phyloP scores from a whole-genome alignment of 2,797 vertebrate genomes.

The Halcyon badia region DNA sequence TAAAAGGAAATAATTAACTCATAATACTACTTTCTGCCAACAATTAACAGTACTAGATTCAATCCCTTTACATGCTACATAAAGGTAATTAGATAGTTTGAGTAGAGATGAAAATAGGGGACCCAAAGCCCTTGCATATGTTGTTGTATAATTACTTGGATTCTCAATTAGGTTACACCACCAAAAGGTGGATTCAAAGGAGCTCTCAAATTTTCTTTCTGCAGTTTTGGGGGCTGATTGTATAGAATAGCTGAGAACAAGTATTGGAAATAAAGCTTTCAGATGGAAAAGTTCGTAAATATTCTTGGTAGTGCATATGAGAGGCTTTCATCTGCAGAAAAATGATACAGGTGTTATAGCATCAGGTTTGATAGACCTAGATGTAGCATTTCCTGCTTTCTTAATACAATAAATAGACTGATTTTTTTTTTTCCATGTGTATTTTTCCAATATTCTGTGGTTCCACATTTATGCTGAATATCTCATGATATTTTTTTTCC shows the following conservation, averaged over 20 bases:
- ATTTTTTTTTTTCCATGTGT: neutral
- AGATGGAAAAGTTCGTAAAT: neutral
- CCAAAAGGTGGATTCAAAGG: neutral
- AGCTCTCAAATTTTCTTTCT: neutral
- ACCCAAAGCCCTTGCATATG: neutral
- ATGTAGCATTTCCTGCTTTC: neutral
- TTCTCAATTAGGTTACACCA: neutral
- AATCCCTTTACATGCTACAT: neutral
- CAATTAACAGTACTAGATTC: neutral
- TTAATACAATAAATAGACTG: neutral
- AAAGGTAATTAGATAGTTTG: neutral
- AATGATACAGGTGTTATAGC: neutral
- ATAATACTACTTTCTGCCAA: neutral
- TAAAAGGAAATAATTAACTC: neutral
- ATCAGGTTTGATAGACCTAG: neutral
- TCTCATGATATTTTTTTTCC: neutral
- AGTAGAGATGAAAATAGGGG: neutral
- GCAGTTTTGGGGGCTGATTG: neutral
- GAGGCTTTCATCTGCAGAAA: neutral
- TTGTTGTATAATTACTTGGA: neutral
- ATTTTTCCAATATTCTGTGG: accelerated
- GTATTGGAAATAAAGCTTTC: neutral
- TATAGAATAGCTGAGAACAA: neutral
- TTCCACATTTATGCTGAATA: neutral
- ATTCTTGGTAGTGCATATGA: neutral